Evolutionary conservation across 1,140 invertebrate species (phyloP).

Genomic region (Drosophila carrolli): DNA sequence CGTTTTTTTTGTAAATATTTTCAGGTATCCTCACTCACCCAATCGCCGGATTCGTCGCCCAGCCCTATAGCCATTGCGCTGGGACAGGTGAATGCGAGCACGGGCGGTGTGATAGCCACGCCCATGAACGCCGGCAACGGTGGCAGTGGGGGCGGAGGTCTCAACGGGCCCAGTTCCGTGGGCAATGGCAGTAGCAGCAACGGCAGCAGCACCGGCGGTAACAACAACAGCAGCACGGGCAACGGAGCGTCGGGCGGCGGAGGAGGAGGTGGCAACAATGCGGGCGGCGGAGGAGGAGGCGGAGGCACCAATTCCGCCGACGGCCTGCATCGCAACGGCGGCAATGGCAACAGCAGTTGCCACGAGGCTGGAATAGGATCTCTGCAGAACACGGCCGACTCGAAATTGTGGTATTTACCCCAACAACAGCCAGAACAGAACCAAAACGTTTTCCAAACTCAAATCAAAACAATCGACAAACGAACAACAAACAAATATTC

Average conservation of each 20-base stretch:
- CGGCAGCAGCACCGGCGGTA: constrained; percentile 85
- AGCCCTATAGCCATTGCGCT: constrained; percentile 91
- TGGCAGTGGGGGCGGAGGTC: constrained; percentile 84
- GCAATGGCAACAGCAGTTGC: constrained; percentile 65
- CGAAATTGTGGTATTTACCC: constrained; percentile 89
- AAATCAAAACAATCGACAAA: constrained; percentile 23
- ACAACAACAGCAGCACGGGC: constrained; percentile 67
- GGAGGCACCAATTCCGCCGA: constrained; percentile 73
- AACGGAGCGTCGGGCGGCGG: constrained; percentile 43
- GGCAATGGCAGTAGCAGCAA: constrained; percentile 64
- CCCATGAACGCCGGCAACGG: constrained; percentile 69
- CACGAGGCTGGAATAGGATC: constrained; percentile 80
- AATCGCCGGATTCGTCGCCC: constrained; percentile 93
- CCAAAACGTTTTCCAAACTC: constrained; percentile 81
- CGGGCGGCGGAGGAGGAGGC: constrained; percentile 70
- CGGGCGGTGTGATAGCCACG: constrained; percentile 76
- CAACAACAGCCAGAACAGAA: constrained; percentile 86
- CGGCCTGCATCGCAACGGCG: constrained; percentile 77
- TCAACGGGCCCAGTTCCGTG: constrained; percentile 58
- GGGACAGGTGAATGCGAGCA: constrained; percentile 86
- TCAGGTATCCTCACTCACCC: constrained; percentile 93
- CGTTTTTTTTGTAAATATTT: constrained; percentile 23
- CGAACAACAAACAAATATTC: constrained; percentile 5
- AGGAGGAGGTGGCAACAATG: constrained; percentile 60
- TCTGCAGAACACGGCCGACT: constrained; percentile 85